Conservation (phyloP, 2,797 vertebrate genomes). For the Picus viridis region DNA sequence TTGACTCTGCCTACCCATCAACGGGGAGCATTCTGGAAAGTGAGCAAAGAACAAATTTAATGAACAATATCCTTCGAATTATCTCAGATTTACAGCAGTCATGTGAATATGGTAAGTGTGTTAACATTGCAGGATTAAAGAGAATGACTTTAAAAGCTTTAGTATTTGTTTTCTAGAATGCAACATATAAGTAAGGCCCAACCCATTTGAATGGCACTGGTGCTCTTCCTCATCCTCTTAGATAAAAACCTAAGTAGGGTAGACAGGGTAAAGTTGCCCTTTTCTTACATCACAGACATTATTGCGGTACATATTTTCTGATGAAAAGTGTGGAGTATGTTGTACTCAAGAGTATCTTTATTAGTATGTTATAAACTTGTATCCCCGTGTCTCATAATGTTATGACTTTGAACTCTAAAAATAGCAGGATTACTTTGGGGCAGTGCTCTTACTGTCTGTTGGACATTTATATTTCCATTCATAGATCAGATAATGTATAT, state of each 20-base stretch:
- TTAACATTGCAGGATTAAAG: background rate
- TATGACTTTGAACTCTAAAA: background rate
- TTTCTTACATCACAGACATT: background rate
- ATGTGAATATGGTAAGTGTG: conserved; percentile 89
- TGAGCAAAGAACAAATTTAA: conserved; percentile 96
- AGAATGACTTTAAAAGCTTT: background rate
- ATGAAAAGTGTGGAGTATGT: background rate
- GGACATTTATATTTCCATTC: background rate
- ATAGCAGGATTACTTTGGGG: background rate
- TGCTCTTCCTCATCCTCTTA: background rate
- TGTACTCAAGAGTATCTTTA: background rate
- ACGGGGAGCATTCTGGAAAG: conserved; percentile 98
- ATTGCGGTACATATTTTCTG: background rate
- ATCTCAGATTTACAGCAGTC: conserved; percentile 98
- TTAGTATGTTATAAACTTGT: background rate
- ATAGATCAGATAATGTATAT: background rate
- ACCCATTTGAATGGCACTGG: background rate
- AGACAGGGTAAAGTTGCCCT: background rate
- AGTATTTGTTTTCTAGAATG: background rate
- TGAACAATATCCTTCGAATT: conserved; percentile 99
- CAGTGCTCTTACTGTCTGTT: background rate
- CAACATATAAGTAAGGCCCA: background rate
- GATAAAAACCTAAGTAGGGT: background rate
- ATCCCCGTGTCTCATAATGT: background rate
- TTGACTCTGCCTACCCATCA: conserved; percentile 97